Conservation (phyloP, 2,113 vertebrate genomes). For the Corythornis cristatus region DNA sequence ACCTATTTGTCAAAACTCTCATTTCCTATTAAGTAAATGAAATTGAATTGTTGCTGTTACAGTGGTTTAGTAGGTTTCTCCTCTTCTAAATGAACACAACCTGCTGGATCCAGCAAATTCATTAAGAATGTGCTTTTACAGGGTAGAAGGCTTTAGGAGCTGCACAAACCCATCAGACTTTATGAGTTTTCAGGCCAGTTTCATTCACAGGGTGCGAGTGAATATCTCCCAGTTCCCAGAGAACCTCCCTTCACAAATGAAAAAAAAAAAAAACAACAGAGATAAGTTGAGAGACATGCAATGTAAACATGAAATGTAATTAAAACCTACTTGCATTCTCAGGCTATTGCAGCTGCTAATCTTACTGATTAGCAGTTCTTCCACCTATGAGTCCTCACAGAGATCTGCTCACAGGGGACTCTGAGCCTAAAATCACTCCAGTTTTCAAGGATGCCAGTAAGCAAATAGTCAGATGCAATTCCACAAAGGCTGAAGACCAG, state of each 20-base stretch:
- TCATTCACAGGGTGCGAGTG: background rate
- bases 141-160: constrained; percentile 20
- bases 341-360: background rate
- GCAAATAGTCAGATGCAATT: background rate
- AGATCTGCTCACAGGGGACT: background rate
- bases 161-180: constrained; percentile 1
- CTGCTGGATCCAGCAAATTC: constrained; percentile 38
- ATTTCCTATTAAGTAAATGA: constrained; percentile 71
- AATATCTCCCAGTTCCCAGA: constrained; percentile 32
- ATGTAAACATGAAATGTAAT: constrained; percentile 13
- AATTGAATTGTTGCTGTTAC: constrained; percentile 56
- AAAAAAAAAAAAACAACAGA: constrained; percentile 25
- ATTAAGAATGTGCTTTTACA: constrained; percentile 44
- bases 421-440: background rate
- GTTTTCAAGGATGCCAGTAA: background rate
- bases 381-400: background rate
- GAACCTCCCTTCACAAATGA: background rate
- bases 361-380: background rate
- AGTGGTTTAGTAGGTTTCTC: constrained; percentile 38
- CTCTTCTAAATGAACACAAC: constrained; percentile 47
- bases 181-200: constrained; percentile 38
- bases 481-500: background rate
- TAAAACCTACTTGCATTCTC: background rate
- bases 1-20: constrained; percentile 55
- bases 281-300: background rate